Percentiles rank a stretch among this genome's conserved stretches.
phyloP scores from a whole-genome alignment of 2,888 invertebrate species.

The Eubasilissa splendida region DNA sequence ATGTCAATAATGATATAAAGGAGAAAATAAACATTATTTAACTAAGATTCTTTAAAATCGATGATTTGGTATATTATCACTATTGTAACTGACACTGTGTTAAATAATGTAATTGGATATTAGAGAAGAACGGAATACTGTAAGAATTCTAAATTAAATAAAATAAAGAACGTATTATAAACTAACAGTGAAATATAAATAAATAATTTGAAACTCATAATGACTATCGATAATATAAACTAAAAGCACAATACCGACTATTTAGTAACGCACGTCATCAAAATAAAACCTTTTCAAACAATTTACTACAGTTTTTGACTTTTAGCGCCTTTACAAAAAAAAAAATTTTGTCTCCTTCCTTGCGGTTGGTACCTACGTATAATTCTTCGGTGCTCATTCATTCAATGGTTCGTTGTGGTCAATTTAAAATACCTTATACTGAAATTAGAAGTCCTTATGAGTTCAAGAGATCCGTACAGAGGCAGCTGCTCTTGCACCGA shows the following conservation, averaged over 20 bases:
- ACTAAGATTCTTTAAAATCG: no score
- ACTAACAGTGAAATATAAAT: no score
- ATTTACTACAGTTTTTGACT: constrained; percentile 4
- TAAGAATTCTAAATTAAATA: no score
- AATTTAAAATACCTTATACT: constrained; percentile 53
- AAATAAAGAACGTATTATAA: no score
- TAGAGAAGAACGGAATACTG: no score
- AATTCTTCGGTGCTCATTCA: constrained; percentile 15
- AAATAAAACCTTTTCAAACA: background rate
- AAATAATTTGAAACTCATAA: no score
- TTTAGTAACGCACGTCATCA: constrained; percentile 18
- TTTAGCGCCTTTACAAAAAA: constrained; percentile 25
- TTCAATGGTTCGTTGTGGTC: constrained; percentile 47
- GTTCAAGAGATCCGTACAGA: constrained; percentile 33
- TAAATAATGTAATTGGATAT: no score
- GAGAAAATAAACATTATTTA: no score
- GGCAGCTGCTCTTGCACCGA: constrained; percentile 40
- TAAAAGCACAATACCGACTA: background rate
- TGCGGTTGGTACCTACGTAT: constrained; percentile 23
- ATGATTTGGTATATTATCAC: no score
- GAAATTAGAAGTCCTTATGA: constrained; percentile 44
- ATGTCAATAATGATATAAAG: no score
- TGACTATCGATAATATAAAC: background rate
- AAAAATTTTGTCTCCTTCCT: constrained; percentile 9
- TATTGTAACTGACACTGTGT: no score